A percentile compares a stretch with the other conserved stretches of the same genome.
Evolutionary conservation across 2,113 vertebrate genomes (phyloP).

Genomic region (Aptenodytes patagonicus): DNA sequence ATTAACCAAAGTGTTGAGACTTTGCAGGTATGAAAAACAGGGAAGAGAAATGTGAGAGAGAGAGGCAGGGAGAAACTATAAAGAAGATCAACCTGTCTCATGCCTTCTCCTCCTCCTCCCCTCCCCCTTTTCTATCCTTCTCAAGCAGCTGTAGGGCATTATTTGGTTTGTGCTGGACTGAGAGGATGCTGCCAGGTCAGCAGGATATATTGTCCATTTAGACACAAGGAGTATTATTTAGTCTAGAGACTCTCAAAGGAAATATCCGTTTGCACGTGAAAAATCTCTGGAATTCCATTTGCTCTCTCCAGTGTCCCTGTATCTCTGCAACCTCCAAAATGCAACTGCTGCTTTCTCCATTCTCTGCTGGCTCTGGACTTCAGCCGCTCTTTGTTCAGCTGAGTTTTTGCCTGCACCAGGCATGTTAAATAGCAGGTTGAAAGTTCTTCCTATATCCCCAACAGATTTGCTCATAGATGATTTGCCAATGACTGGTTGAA

Average conservation of each 20-base stretch:
- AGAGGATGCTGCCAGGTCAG: constrained; percentile 23
- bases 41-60: not conserved
- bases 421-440: not conserved
- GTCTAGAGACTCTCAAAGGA: constrained; percentile 70
- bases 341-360: not conserved
- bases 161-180: not conserved
- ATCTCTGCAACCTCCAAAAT: not conserved
- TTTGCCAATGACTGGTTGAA: not conserved
- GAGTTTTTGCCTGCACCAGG: not conserved
- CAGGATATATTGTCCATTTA: constrained; percentile 13
- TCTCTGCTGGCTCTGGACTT: not conserved
- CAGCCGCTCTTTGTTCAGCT: not conserved
- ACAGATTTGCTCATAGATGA: not conserved
- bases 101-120: not conserved
- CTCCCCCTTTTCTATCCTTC: not conserved
- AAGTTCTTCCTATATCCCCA: not conserved
- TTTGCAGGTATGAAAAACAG: not conserved
- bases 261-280: constrained; percentile 70
- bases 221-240: constrained; percentile 70
- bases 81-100: not conserved
- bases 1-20: not conserved
- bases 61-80: not conserved
- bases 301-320: not conserved
- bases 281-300: constrained; percentile 71
- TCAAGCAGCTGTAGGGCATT: not conserved